A percentile compares a stretch with the other conserved stretches of the same genome.
These are phyloP conservation scores for Erythrocebus patas DNA, from an alignment of 2,113 vertebrate genomes.

Conservation along the genomic window DNA sequence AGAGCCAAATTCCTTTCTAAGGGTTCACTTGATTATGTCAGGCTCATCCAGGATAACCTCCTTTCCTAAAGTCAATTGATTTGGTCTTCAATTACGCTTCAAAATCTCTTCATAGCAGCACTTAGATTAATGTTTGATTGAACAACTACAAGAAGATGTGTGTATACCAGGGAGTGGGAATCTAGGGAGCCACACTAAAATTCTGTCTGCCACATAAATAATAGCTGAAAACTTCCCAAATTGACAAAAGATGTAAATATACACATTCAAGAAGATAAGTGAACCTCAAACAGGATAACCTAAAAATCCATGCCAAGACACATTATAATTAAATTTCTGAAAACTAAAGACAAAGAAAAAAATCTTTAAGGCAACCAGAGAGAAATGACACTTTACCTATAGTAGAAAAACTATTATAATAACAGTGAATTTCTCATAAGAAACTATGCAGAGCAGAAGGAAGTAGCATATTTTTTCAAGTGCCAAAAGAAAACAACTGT, in stretches of 20 bases:
- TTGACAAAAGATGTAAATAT: background rate
- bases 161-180: background rate
- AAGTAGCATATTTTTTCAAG: no score
- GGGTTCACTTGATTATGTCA: background rate
- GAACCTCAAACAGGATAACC: background rate
- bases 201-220: no score
- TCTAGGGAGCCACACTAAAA: background rate
- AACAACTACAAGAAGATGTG: background rate
- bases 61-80: background rate
- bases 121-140: background rate
- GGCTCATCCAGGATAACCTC: background rate
- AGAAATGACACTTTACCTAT: background rate
- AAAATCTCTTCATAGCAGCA: background rate
- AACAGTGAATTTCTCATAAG: no score
- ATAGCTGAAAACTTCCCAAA: background rate
- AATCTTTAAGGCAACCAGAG: background rate
- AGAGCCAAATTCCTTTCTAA: no score
- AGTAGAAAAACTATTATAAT: rapidly evolving
- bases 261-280: background rate
- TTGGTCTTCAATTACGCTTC: background rate
- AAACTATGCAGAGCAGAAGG: background rate
- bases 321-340: background rate
- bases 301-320: background rate
- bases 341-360: background rate
- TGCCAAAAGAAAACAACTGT: background rate